Base-by-base conservation (phyloP, 64 coral and sea anemone genomes). In the Montipora sp. region DNA sequence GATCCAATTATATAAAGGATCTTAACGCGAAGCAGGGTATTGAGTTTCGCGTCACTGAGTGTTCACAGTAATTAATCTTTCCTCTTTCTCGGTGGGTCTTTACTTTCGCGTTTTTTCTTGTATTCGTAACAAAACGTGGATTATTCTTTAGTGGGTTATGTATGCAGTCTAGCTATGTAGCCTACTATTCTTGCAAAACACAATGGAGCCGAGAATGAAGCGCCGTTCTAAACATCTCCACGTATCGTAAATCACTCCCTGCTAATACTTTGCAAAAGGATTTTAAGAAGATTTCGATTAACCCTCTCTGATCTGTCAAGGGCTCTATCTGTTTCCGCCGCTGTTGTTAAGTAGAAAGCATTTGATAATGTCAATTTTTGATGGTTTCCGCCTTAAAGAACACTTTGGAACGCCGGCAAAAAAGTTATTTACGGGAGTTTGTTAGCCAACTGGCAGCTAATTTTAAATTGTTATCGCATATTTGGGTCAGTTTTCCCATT, bases 311-410 rank as follows among this genome's bases (percentile, higher is more conserved):
- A 83, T 45, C 15, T 15, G 82, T 67, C 82, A 63, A 63, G 48
- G 65, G 7, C 8, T 83, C 66, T 83, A 83, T 83, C 80, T 66
- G 45, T 18, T 70, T 84, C 82, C 61, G 82, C 16, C 43, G 60
- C 7, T 46, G 8, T 81, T 60, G 60, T 63, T 57, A 8, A 23
- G 50, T 11, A 15, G 45, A 81, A 81, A 61, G 51, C 79, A 22
- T 3, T 81, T 12, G 70, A 27, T 73, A 16, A 13, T 63, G 60
- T 63, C 60, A 63, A 63, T 8, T 57, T 8, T 8, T 8, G 53
- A 63, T 15, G 9, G 14, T 73, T 73, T 21, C n/a, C 23, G n/a
- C 5, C n/a, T 21, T 43, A 13, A 46, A 45, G 12, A 83, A 59
- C 55, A 36, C 15, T 6, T 47, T 47, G 1, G 58, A 23, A 20